phyloP scores from a whole-genome alignment of 2,888 invertebrate species.

The Zeuzera pyrina region DNA sequence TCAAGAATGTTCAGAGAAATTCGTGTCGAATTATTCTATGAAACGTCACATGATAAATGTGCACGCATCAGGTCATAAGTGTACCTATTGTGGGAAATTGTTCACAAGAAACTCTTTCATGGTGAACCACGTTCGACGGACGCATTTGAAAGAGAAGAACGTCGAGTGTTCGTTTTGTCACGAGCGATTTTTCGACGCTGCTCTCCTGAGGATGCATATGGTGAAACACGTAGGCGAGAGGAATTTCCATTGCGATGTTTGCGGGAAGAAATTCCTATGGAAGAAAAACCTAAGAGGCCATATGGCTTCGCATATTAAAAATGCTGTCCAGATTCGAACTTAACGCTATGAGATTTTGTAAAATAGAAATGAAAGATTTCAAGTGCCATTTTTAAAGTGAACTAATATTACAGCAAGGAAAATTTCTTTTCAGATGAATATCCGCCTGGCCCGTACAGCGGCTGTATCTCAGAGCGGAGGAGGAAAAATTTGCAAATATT shows the following conservation, averaged over 20 bases:
- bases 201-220: constrained; percentile 51
- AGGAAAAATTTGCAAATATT: constrained; percentile 53
- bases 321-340: constrained; percentile 5
- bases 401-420: constrained; percentile 34
- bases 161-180: constrained; percentile 42
- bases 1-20: constrained; percentile 39
- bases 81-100: constrained; percentile 37
- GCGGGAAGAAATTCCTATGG: constrained; percentile 70
- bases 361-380: neutral
- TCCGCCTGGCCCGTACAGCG: constrained; percentile 35
- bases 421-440: constrained; percentile 58
- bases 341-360: constrained; percentile 4
- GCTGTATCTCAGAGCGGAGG: constrained; percentile 39
- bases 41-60: constrained; percentile 40
- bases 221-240: constrained; percentile 62
- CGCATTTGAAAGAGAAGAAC: constrained; percentile 51
- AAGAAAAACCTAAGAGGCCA: constrained; percentile 73
- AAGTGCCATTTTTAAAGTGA: constrained; percentile 13
- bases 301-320: constrained; percentile 41
- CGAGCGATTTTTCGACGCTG: constrained; percentile 41
- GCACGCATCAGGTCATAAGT: constrained; percentile 44
- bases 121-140: constrained; percentile 41
- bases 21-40: constrained; percentile 39
- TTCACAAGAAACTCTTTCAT: constrained; percentile 46
- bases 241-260: constrained; percentile 70